Evolutionary conservation across 1,140 invertebrate species (phyloP).

Genomic region (Bradysia coprophila): DNA sequence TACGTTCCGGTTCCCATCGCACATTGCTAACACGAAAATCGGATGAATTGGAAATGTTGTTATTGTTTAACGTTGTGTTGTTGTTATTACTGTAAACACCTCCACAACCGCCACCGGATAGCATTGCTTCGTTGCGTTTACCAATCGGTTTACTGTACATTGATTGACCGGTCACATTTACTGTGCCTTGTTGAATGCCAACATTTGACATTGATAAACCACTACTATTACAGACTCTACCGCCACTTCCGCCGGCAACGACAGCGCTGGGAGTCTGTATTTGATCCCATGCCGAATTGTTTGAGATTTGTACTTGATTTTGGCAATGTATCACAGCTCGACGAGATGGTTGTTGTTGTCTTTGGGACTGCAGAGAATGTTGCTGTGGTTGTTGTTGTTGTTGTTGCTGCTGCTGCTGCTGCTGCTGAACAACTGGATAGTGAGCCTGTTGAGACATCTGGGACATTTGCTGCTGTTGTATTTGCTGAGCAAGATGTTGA

Average conservation of each 20-base stretch:
- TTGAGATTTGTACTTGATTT: constrained; percentile 8
- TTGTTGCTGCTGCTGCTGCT: constrained; percentile 10
- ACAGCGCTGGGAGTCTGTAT: constrained; percentile 6
- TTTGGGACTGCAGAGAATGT: constrained; percentile 1
- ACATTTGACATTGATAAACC: constrained; percentile 3
- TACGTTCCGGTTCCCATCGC: constrained; percentile 17
- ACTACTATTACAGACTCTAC: constrained; percentile 18
- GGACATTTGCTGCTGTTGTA: constrained; percentile 22
- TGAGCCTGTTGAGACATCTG: constrained; percentile 24
- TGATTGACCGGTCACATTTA: constrained; percentile 1
- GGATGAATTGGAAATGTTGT: background rate
- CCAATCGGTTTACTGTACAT: constrained; percentile 7
- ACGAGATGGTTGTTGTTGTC: constrained; percentile 1
- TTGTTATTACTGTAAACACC: constrained; percentile 4
- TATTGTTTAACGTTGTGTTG: background rate
- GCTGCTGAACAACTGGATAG: constrained; percentile 12
- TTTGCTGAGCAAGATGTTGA: constrained; percentile 4
- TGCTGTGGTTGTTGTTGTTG: constrained; percentile 14
- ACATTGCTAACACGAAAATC: constrained; percentile 4
- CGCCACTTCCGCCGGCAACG: constrained; percentile 15
- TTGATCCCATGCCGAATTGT: background rate
- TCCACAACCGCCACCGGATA: constrained; percentile 19
- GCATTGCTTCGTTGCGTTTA: constrained; percentile 21
- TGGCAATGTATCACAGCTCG: constrained; percentile 3
- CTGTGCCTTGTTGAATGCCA: constrained; percentile 6